Percentiles rank a stretch among this genome's conserved stretches.
These are phyloP conservation scores for Daubentonia madagascariensis DNA, from an alignment of 2,113 vertebrate species.

Conservation along the genomic window DNA sequence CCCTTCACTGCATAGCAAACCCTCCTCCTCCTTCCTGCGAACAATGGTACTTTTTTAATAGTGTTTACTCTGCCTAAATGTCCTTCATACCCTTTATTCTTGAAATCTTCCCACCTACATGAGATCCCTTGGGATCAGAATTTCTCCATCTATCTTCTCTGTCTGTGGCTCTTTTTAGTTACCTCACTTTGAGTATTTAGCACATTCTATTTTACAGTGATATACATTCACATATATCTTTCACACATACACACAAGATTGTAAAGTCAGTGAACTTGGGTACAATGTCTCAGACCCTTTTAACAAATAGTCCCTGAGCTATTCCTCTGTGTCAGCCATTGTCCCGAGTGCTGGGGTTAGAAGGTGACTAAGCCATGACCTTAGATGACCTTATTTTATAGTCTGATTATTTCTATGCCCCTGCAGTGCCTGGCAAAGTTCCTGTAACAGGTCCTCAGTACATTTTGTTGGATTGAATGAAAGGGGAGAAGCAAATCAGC, in stretches of 20 bases:
- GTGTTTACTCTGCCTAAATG: not conserved
- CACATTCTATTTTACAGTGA: not conserved
- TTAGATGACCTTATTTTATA: not conserved
- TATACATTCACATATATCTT: not conserved
- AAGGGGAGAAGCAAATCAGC: slow-evolving; percentile 38
- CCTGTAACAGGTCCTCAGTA: not conserved
- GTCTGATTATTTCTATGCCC: not conserved
- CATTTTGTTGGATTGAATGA: not conserved
- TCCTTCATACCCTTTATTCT: not conserved
- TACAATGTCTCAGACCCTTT: not conserved
- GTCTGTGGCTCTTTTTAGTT: not conserved
- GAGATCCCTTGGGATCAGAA: not conserved
- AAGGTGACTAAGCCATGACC: not conserved
- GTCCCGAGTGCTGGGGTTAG: not conserved
- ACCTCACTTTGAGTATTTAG: not conserved
- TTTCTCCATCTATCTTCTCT: not conserved
- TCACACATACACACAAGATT: not conserved
- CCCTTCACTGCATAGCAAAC: not conserved
- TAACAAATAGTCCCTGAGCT: not conserved
- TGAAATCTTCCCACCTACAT: not conserved
- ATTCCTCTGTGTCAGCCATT: not conserved
- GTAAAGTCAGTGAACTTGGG: not conserved
- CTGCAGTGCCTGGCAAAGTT: not conserved
- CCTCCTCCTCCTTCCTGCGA: not conserved
- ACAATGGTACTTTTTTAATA: not conserved